Evolutionary conservation across 2,888 invertebrate genomes (phyloP).

Genomic region (Mellilla xanthometata): DNA sequence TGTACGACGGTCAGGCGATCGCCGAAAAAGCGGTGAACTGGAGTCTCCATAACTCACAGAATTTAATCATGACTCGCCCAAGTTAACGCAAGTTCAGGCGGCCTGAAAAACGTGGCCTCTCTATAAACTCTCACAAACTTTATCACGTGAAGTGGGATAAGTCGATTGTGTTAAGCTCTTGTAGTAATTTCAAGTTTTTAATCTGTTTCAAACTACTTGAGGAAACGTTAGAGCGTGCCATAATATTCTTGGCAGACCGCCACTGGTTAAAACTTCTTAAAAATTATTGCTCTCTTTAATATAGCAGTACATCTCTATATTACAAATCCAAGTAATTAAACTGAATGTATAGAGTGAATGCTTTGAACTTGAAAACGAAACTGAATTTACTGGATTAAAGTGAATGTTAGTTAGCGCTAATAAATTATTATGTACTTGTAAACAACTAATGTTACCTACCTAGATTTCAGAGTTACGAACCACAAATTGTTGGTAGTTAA

Average conservation of each 20-base stretch:
- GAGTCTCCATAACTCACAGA: slow-evolving; percentile 64
- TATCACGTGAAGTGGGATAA: slow-evolving; percentile 11
- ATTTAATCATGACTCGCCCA: slow-evolving; percentile 65
- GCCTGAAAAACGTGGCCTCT: slow-evolving; percentile 23
- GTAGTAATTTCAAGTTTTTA: slow-evolving; percentile 11
- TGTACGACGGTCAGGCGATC: slow-evolving; percentile 46
- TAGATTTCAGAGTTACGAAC: too few species aligned
- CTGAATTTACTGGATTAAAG: too few species aligned
- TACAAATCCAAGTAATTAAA: too few species aligned
- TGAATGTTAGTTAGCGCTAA: too few species aligned
- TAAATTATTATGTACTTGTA: too few species aligned
- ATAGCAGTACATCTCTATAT: too few species aligned
- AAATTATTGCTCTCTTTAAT: background rate
- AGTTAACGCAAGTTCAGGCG: slow-evolving; percentile 36
- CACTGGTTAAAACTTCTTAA: background rate
- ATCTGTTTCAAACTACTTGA: slow-evolving; percentile 8
- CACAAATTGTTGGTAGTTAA: too few species aligned
- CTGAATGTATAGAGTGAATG: too few species aligned
- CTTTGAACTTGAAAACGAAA: too few species aligned
- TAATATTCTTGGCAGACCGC: background rate
- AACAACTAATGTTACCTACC: too few species aligned
- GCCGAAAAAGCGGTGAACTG: slow-evolving; percentile 56
- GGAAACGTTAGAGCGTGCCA: background rate
- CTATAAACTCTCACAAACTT: slow-evolving; percentile 15
- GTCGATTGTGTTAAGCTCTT: slow-evolving; percentile 14